Evolutionary conservation across 2,888 invertebrate species (phyloP).

Genomic region (Anoncus sp.): DNA sequence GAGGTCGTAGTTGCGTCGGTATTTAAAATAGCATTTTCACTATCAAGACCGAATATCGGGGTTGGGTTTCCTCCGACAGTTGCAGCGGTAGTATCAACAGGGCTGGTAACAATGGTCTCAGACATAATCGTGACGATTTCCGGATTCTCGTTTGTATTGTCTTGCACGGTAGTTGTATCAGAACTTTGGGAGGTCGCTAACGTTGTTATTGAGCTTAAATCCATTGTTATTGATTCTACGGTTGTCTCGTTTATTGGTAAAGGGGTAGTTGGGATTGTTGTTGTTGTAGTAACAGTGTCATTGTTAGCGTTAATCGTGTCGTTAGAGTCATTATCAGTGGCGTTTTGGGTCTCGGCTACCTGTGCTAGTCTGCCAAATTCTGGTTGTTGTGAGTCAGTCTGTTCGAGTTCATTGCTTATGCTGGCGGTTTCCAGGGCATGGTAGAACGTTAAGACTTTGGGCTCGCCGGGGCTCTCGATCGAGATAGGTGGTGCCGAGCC

Average conservation of each 20-base stretch:
- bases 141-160: conserved; percentile 67
- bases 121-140: conserved; percentile 57
- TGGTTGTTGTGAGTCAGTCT: conserved; percentile 69
- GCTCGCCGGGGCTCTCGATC: conserved; percentile 79
- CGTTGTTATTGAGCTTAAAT: conserved; percentile 65
- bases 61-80: conserved; percentile 9
- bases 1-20: conserved; percentile 23
- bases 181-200: conserved; percentile 72
- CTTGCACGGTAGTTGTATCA: conserved; percentile 68
- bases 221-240: conserved; percentile 62
- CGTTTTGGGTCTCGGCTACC: conserved; percentile 74
- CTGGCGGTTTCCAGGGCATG: conserved; percentile 80
- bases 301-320: conserved; percentile 81
- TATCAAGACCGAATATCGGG: conserved; percentile 16
- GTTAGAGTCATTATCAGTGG: conserved; percentile 73
- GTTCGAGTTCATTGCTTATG: conserved; percentile 77
- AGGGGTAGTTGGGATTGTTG: conserved; percentile 67
- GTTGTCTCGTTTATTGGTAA: conserved; percentile 56
- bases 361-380: conserved; percentile 77
- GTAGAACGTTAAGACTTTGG: conserved; percentile 79
- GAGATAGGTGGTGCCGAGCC: conserved; percentile 74
- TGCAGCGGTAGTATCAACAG: conserved; percentile 20
- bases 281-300: conserved; percentile 76
- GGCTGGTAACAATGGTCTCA: conserved; percentile 57
- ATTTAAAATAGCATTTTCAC: conserved; percentile 35